These are phyloP conservation scores for Ashinkailepas kermadecensis DNA, from an alignment of 2,888 invertebrate species.

Conservation along the genomic window DNA sequence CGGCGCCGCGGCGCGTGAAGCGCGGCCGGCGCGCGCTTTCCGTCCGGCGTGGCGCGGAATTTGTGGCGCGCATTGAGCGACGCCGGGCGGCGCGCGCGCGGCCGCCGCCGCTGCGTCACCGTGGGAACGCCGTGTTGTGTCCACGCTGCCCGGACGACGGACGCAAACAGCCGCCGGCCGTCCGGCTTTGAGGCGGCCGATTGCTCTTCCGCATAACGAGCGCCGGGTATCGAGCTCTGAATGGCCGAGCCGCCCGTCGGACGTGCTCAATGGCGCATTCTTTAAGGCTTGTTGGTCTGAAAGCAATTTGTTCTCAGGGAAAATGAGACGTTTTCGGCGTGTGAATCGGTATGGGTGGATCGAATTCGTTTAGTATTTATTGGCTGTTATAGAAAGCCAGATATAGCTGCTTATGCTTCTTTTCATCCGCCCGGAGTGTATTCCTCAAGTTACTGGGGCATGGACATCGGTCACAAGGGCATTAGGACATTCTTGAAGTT, in stretches of 20 bases:
- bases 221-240: not conserved
- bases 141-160: not conserved
- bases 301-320: constrained; percentile 18
- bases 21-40: constrained; percentile 4
- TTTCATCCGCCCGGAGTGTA: not conserved
- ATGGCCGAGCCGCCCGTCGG: not conserved
- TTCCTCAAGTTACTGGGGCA: not conserved
- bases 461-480: not conserved
- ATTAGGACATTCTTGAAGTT: not conserved
- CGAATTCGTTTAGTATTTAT: constrained; percentile 17
- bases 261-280: not conserved
- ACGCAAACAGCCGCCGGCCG: not conserved
- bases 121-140: constrained; percentile 9
- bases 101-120: not conserved
- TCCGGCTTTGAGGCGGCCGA: not conserved
- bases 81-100: not conserved
- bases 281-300: not conserved
- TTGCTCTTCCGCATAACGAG: constrained; percentile 8
- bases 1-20: not conserved
- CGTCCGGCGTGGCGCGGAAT: constrained; percentile 15
- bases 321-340: constrained; percentile 2
- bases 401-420: constrained; percentile 3
- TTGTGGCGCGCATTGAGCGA: not conserved
- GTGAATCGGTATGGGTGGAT: not conserved
- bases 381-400: not conserved